Percentiles rank a stretch among this genome's conserved stretches.
Conservation (phyloP, 2,113 vertebrate species). For the Peucedramus taeniatus region DNA sequence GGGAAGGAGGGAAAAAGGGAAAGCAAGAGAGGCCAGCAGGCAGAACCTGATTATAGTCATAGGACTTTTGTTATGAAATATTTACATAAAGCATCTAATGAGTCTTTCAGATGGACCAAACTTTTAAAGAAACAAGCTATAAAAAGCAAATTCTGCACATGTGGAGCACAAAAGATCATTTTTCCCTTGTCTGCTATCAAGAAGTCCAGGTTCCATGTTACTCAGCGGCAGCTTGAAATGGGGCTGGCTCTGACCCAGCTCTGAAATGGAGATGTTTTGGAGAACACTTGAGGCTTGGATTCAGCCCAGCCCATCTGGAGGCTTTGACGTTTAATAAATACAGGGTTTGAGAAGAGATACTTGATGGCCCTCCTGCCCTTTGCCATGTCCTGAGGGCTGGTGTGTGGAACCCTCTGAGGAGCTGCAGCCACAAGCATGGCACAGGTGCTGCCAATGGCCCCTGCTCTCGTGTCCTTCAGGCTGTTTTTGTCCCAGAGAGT, state of each 20-base stretch:
- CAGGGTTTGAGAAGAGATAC: background rate
- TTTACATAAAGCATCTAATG: background rate
- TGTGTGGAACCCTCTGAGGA: background rate
- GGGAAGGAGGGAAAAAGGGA: background rate
- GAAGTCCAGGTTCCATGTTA: slow-evolving; percentile 25
- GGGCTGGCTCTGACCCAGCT: slow-evolving; percentile 33
- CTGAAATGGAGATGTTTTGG: slow-evolving; percentile 47
- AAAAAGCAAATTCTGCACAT: background rate
- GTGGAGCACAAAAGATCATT: background rate
- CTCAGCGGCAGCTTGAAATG: background rate
- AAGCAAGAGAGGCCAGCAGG: background rate
- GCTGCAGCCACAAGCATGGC: accelerated
- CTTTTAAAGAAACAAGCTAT: slow-evolving; percentile 21
- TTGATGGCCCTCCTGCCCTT: background rate
- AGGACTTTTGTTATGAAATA: slow-evolving; percentile 26
- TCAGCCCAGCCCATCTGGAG: slow-evolving; percentile 58
- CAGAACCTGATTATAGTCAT: background rate
- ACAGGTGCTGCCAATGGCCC: accelerated
- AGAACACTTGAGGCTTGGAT: slow-evolving; percentile 46
- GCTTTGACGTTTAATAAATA: slow-evolving; percentile 28
- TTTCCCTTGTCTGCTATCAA: background rate
- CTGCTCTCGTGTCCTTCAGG: accelerated
- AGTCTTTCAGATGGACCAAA: slow-evolving; percentile 26
- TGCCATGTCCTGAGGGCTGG: background rate
- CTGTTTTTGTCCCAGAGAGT: background rate